Evolutionary conservation across 2,888 invertebrate species (phyloP), one percentile per base, ranked within the genome.

Genomic region (Leucophenga montana): DNA sequence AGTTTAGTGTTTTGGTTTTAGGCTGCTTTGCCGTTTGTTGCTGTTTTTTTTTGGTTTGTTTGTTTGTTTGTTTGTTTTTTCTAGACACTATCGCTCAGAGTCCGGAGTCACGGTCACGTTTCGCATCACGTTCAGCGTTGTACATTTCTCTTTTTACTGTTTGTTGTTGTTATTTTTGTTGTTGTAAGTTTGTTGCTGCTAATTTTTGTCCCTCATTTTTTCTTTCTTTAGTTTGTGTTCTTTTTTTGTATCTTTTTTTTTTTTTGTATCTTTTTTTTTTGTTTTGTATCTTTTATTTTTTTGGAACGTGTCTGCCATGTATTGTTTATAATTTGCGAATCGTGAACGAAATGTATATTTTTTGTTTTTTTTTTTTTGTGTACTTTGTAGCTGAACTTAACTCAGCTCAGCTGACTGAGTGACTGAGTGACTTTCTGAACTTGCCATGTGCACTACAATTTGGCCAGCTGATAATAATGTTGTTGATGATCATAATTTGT

Each of bases 91-190:
- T 53, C 14, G 6, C 18, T 53, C 54, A 46, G 46, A 22, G 50
- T 48, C 16, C 72, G 73, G 75, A 82, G 81, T 82, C 81, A 82
- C 77, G 82, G 81, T 82, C 81, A 82, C 81, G 81, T 82, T 82
- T 81, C 75, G 71, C 73, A 78, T 82, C 81, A 81, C 81, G 81
- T 81, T 81, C 80, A 14, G 13, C 20, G 31, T 53, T 27, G n/a
- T 48, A 53, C 68, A 31, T 57, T 69, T 69, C 62, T 72, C 68
- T 71, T 69, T 54, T 68, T 74, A 13, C 8, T 33, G 3, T 66
- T 64, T 65, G 70, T 73, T 50, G n/a, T 16, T n/a, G 11, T 16
- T 56, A 20, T 14, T 59, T 59, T 56, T 44, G n/a, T n/a, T 76
- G n/a, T n/a, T n/a, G n/a, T n/a, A n/a, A n/a, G n/a, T 57, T 67